Evolutionary conservation across 1,140 invertebrate genomes (phyloP).

Genomic region (Mycetomoellerius zeteki): DNA sequence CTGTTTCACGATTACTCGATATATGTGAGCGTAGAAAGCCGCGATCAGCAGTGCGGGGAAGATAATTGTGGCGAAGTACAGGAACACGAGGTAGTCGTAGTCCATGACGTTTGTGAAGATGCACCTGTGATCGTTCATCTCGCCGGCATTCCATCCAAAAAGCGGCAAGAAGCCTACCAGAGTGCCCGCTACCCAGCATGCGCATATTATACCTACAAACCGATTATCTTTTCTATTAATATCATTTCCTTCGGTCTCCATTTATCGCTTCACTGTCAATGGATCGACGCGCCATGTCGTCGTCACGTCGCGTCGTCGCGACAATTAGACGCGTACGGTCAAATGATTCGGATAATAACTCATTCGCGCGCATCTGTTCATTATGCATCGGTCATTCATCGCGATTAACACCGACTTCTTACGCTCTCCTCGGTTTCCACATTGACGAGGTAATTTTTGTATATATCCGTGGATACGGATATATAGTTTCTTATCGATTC

Average conservation of each 20-base stretch:
- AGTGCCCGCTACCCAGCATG: constrained; percentile 94
- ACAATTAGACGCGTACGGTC: background rate
- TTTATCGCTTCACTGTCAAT: background rate
- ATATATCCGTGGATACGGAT: background rate
- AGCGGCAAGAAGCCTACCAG: constrained; percentile 94
- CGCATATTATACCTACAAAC: constrained; percentile 93
- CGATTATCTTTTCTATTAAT: background rate
- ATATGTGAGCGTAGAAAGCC: constrained; percentile 95
- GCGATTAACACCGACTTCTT: constrained; percentile 13
- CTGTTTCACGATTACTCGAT: constrained; percentile 95
- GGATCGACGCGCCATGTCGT: background rate
- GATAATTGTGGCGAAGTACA: constrained; percentile 96
- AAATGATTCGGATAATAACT: constrained; percentile 41
- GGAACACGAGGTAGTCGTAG: constrained; percentile 95
- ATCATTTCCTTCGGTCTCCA: background rate
- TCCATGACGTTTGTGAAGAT: constrained; percentile 95
- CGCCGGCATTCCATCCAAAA: constrained; percentile 93
- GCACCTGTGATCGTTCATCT: constrained; percentile 88
- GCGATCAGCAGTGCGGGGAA: constrained; percentile 94
- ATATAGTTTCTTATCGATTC: constrained; percentile 38
- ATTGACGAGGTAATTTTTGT: constrained; percentile 3
- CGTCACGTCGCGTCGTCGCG: constrained; percentile 50
- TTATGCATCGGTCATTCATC: constrained; percentile 37
- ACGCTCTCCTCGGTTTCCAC: background rate
- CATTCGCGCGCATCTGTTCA: constrained; percentile 4